Percentiles rank a stretch among this genome's conserved stretches.
phyloP scores from a whole-genome alignment of 2,797 vertebrate species.

The Characodon lateralis region DNA sequence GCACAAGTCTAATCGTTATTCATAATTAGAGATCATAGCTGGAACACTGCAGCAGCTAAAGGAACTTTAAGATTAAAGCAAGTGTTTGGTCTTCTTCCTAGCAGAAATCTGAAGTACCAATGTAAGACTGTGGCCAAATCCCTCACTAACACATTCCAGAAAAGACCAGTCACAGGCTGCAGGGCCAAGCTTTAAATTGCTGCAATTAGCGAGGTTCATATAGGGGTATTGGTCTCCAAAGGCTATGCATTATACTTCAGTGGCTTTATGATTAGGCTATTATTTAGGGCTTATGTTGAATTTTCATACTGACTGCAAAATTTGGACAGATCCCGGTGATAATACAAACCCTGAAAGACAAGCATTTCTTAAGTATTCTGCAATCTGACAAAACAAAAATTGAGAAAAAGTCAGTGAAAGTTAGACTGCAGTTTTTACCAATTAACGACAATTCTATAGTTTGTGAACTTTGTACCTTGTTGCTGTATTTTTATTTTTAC shows the following conservation, averaged over 20 bases:
- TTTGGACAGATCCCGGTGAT: conserved; percentile 52
- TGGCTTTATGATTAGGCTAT: conserved; percentile 54
- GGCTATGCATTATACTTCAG: conserved; percentile 56
- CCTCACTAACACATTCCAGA: conserved; percentile 64
- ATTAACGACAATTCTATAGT: background rate
- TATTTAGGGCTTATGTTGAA: conserved; percentile 50
- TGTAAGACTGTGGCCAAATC: conserved; percentile 42
- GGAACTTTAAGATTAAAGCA: conserved; percentile 63
- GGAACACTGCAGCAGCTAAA: conserved; percentile 45
- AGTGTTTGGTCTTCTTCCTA: conserved; percentile 47
- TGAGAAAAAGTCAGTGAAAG: background rate
- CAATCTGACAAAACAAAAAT: conserved; percentile 7
- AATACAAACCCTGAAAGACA: conserved; percentile 23
- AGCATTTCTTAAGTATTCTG: conserved; percentile 15
- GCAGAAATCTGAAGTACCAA: conserved; percentile 49
- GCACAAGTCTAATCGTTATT: conserved; percentile 33
- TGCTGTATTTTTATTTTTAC: background rate
- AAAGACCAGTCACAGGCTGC: conserved; percentile 42
- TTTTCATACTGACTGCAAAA: conserved; percentile 46
- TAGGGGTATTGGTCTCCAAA: conserved; percentile 39
- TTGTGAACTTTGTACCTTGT: background rate
- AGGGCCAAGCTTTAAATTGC: conserved; percentile 38
- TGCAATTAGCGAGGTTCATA: conserved; percentile 51
- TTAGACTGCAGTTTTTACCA: too few species aligned
- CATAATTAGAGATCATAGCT: conserved; percentile 45